phyloP scores from a whole-genome alignment of 2,113 vertebrate species.

The Hippolais icterina region DNA sequence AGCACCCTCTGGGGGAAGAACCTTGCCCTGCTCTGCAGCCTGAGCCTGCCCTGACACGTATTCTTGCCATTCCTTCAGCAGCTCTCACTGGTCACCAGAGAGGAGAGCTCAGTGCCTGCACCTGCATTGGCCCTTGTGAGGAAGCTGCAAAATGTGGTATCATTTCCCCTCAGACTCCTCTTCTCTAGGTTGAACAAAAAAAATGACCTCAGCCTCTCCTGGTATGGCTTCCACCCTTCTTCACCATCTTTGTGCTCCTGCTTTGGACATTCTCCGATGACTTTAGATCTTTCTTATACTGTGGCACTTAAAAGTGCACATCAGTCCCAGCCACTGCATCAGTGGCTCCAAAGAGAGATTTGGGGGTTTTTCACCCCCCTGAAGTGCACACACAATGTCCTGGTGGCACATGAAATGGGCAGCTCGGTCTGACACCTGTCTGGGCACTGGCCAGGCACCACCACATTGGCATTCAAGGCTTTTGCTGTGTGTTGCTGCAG shows the following conservation, averaged over 20 bases:
- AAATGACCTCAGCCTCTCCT: not conserved
- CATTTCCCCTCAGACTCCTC: not conserved
- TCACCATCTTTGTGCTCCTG: not conserved
- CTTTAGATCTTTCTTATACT: not conserved
- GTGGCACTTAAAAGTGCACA: not conserved
- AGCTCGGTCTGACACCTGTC: rapidly evolving
- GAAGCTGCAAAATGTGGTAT: not conserved
- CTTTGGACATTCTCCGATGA: not conserved
- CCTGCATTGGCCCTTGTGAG: not conserved
- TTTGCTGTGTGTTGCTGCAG: not conserved
- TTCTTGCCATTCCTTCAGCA: not conserved
- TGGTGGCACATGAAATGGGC: not conserved
- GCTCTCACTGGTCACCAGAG: not conserved
- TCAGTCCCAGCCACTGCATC: not conserved
- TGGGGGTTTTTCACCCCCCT: rapidly evolving
- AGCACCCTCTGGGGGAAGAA: not conserved
- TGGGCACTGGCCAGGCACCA: not conserved
- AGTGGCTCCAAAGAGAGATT: not conserved
- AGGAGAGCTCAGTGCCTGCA: not conserved
- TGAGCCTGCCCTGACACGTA: not conserved
- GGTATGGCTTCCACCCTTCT: rapidly evolving
- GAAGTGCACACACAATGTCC: not conserved
- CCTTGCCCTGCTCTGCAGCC: not conserved
- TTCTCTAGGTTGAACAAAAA: not conserved
- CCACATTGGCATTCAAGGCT: not conserved